Evolutionary conservation across 2,113 vertebrate genomes (phyloP).

Genomic region (Sula dactylatra): DNA sequence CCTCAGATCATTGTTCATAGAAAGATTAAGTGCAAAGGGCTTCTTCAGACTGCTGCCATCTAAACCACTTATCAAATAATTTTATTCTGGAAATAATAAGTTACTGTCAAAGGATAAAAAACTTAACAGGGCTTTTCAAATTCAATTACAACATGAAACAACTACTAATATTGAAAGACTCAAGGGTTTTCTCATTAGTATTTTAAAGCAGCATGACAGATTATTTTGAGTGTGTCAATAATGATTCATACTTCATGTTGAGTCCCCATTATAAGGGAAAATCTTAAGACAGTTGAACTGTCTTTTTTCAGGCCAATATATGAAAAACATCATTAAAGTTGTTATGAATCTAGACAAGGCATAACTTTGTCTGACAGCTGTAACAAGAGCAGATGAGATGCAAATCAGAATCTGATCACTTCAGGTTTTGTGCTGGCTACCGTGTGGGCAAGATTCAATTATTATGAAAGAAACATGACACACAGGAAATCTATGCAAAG

Average conservation of each 20-base stretch:
- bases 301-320: not conserved
- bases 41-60: not conserved
- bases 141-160: slow-evolving; percentile 55
- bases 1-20: not conserved
- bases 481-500: not conserved
- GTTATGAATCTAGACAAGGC: not conserved
- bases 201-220: slow-evolving; percentile 26
- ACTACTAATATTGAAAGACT: slow-evolving; percentile 16
- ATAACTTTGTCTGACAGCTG: slow-evolving; percentile 10
- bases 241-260: not conserved
- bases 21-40: not conserved
- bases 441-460: not conserved
- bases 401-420: not conserved
- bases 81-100: slow-evolving; percentile 10
- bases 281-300: not conserved
- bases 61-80: not conserved
- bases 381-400: not conserved
- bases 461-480: not conserved
- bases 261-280: not conserved
- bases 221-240: slow-evolving; percentile 43
- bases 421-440: not conserved
- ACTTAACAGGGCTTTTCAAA: slow-evolving; percentile 53
- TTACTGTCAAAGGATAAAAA: slow-evolving; percentile 40
- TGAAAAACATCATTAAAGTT: slow-evolving; percentile 4
- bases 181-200: slow-evolving; percentile 14